Evolutionary conservation across 2,797 vertebrate genomes (phyloP).

Genomic region (Echeneis naucrates): DNA sequence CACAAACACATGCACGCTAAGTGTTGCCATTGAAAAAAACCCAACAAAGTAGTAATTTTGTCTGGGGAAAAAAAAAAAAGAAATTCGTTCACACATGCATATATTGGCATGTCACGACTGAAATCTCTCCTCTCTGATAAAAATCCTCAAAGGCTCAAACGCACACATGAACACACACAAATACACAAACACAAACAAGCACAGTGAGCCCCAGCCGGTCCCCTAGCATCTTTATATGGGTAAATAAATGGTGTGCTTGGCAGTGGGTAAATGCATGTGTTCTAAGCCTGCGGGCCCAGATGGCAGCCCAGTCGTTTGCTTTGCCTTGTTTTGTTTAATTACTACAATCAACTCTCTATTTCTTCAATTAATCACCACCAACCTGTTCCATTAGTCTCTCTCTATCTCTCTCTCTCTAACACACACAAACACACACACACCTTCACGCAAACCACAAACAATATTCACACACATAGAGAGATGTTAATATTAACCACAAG

Average conservation of each 20-base stretch:
- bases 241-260: constrained; percentile 93
- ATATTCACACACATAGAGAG: constrained; percentile 23
- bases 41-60: constrained; percentile 15
- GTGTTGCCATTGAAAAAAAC: constrained; percentile 15
- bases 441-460: constrained; percentile 20
- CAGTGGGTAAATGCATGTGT: constrained; percentile 91
- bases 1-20: constrained; percentile 7
- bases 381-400: constrained; percentile 93
- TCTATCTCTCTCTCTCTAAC: constrained; percentile 34
- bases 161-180: constrained; percentile 2
- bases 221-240: constrained; percentile 88
- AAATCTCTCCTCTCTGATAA: constrained; percentile 40
- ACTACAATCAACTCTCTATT: constrained; percentile 99
- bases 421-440: background rate
- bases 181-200: constrained; percentile 49
- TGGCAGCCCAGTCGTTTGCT: constrained; percentile 95
- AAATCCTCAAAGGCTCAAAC: constrained; percentile 20
- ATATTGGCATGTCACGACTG: constrained; percentile 45
- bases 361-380: constrained; percentile 99
- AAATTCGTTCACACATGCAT: constrained; percentile 37
- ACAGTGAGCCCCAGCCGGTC: constrained; percentile 66
- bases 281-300: constrained; percentile 94
- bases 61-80: constrained; percentile 38
- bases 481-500: constrained; percentile 25
- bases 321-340: constrained; percentile 99